These are phyloP conservation scores for Diarsia mendica DNA, from an alignment of 2,888 invertebrate genomes.

Conservation along the genomic window DNA sequence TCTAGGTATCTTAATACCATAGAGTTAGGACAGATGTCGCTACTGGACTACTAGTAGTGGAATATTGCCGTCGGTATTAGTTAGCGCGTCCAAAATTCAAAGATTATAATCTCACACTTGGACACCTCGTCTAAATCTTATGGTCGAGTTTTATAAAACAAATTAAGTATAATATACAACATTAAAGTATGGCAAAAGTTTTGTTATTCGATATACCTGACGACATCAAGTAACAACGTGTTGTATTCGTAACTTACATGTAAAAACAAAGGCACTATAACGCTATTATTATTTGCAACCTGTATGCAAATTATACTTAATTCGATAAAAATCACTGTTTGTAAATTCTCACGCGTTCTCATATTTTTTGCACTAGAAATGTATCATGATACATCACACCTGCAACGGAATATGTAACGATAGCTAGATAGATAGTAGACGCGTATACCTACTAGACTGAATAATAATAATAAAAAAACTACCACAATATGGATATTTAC, in stretches of 20 bases:
- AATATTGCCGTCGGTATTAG: no score
- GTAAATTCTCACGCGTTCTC: constrained; percentile 37
- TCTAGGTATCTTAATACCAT: no score
- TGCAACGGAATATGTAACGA: constrained; percentile 9
- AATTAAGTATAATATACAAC: neutral
- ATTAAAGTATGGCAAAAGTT: neutral
- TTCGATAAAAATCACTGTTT: constrained; percentile 13
- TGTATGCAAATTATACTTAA: constrained; percentile 22
- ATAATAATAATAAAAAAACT: constrained; percentile 32
- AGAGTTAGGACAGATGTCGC: no score
- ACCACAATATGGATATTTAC: neutral
- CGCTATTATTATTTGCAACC: neutral
- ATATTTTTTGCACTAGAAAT: constrained; percentile 15
- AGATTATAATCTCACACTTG: no score
- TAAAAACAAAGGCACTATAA: neutral
- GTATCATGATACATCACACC: constrained; percentile 19
- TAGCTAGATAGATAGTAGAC: constrained; percentile 5
- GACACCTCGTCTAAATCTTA: no score
- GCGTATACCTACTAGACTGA: constrained; percentile 9
- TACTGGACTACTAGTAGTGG: no score
- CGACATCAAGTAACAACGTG: no score
- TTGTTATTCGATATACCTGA: no score
- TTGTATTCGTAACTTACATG: neutral
- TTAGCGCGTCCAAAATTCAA: no score
- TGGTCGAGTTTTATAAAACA: neutral